Evolutionary conservation across 2,888 invertebrate genomes (phyloP).

Genomic region (Scaptomyza polygonia): DNA sequence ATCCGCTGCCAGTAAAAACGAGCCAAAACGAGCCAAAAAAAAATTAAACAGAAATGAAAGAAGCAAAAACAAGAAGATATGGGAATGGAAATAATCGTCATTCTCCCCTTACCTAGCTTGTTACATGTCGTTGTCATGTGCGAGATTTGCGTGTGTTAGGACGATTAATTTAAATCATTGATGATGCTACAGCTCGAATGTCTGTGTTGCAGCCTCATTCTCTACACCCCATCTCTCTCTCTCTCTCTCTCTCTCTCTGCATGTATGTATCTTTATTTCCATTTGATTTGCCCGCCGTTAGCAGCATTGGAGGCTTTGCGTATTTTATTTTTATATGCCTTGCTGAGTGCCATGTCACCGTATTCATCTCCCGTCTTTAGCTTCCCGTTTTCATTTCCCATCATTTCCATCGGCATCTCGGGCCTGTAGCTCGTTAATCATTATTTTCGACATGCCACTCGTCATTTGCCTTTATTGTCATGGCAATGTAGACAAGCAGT

Average conservation of each 20-base stretch:
- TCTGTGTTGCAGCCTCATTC: slow-evolving; percentile 26
- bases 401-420: slow-evolving; percentile 31
- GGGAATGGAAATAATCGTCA: not conserved
- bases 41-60: too few species aligned
- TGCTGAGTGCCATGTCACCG: slow-evolving; percentile 51
- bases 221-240: not conserved
- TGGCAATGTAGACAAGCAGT: slow-evolving; percentile 62
- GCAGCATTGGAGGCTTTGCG: slow-evolving; percentile 14
- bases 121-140: slow-evolving; percentile 74
- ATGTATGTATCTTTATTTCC: slow-evolving; percentile 64
- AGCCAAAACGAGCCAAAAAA: too few species aligned
- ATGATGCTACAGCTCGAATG: slow-evolving; percentile 68
- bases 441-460: slow-evolving; percentile 80
- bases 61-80: slow-evolving; percentile 1
- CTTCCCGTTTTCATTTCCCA: slow-evolving; percentile 18
- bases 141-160: slow-evolving; percentile 80
- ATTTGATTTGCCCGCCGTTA: slow-evolving; percentile 61
- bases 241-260: not conserved
- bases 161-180: slow-evolving; percentile 80
- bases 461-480: slow-evolving; percentile 80
- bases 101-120: slow-evolving; percentile 15
- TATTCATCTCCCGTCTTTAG: slow-evolving; percentile 6
- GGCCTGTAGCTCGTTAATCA: slow-evolving; percentile 70
- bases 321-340: slow-evolving; percentile 53
- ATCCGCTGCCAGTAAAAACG: slow-evolving; percentile 59